phyloP scores from a whole-genome alignment of 2,797 vertebrate genomes.

The Australoheros facetus region DNA sequence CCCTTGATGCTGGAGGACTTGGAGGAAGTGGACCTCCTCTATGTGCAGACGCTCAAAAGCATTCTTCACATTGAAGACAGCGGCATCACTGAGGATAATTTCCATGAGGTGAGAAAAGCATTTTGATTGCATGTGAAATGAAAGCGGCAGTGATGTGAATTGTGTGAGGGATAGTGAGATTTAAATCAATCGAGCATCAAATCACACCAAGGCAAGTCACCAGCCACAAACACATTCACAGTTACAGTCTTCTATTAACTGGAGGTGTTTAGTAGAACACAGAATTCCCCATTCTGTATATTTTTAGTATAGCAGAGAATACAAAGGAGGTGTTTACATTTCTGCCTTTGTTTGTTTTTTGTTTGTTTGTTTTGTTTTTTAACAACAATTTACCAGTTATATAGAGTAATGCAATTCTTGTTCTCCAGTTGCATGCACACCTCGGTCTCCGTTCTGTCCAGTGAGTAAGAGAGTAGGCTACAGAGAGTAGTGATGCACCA shows the following conservation, averaged over 20 bases:
- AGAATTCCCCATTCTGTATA: too few relatives aligned
- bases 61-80: conserved; percentile 86
- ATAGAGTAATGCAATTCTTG: too few relatives aligned
- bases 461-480: too few relatives aligned
- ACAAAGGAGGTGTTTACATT: too few relatives aligned
- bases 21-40: conserved; percentile 86
- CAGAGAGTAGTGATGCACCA: too few relatives aligned
- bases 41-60: conserved; percentile 84
- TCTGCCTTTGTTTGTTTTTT: too few relatives aligned
- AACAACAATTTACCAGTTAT: too few relatives aligned
- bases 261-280: background rate
- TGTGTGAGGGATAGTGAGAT: background rate
- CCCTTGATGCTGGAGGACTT: conserved; percentile 81
- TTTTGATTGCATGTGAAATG: background rate
- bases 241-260: background rate
- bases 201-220: background rate
- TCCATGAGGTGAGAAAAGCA: conserved; percentile 80
- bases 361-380: too few relatives aligned
- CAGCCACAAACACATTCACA: rapidly evolving
- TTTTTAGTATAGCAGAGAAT: too few relatives aligned
- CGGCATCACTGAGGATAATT: conserved; percentile 86
- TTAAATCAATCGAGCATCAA: background rate
- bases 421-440: too few relatives aligned
- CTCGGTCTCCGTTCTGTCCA: too few relatives aligned
- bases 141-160: background rate